phyloP scores from a whole-genome alignment of 2,113 vertebrate species.

The Stomatorhinus ivindoensis region DNA sequence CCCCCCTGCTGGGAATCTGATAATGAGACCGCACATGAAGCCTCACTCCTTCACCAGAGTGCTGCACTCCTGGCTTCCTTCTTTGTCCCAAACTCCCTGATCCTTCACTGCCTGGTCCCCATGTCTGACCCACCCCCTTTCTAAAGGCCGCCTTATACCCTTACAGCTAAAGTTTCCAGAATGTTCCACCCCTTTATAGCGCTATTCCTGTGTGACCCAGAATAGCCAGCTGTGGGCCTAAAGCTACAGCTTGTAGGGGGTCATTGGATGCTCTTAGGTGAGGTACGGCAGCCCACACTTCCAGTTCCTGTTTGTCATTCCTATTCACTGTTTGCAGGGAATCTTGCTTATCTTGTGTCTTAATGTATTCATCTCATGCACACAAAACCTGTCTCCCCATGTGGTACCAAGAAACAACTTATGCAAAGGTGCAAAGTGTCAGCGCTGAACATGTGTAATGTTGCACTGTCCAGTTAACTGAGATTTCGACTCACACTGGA shows the following conservation, averaged over 20 bases:
- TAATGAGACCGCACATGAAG: constrained; percentile 1
- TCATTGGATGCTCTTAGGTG: neutral
- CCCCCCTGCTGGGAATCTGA: neutral
- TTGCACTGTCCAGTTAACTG: neutral
- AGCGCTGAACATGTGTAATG: neutral
- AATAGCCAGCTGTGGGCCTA: neutral
- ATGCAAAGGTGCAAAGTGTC: neutral
- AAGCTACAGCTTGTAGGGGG: neutral
- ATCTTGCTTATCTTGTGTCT: neutral
- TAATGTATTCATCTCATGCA: neutral
- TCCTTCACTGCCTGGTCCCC: neutral
- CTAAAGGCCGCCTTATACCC: neutral
- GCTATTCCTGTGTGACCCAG: neutral
- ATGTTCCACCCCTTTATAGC: neutral
- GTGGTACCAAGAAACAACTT: neutral
- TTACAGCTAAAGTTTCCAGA: neutral
- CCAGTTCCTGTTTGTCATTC: neutral
- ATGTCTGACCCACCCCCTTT: neutral
- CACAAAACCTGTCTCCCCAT: neutral
- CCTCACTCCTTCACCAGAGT: neutral
- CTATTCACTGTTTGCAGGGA: neutral
- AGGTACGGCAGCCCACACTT: neutral
- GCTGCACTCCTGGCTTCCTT: neutral
- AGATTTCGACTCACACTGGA: neutral
- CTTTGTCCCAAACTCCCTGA: neutral